phyloP scores from a whole-genome alignment of 1,140 invertebrate genomes.

The Vanessa tameamea region DNA sequence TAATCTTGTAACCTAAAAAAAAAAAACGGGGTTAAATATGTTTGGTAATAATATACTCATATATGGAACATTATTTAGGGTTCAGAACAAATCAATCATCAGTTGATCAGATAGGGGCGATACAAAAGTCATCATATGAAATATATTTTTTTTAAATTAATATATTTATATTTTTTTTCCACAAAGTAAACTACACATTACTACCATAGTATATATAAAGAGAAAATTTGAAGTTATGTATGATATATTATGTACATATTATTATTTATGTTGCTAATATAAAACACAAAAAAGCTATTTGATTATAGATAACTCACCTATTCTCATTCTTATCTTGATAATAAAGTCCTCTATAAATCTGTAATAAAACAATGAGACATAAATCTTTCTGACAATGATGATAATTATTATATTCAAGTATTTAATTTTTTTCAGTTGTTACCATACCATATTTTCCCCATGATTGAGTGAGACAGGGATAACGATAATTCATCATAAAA shows the following conservation, averaged over 20 bases:
- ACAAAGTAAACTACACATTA: no score
- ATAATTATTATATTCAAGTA: background rate
- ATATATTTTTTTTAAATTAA: background rate
- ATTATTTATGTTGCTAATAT: no score
- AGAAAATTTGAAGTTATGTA: no score
- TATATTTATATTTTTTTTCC: no score
- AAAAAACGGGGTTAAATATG: background rate
- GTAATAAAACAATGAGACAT: background rate
- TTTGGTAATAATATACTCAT: background rate
- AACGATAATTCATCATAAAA: conserved; percentile 70
- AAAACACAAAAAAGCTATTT: no score
- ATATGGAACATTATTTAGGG: background rate
- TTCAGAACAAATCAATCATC: conserved; percentile 17
- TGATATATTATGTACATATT: no score
- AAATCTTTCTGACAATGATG: background rate
- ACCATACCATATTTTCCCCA: conserved; percentile 77
- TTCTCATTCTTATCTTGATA: no score
- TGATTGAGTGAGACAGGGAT: conserved; percentile 77
- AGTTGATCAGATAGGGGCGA: conserved; percentile 19
- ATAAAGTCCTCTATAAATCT: background rate
- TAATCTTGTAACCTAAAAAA: background rate
- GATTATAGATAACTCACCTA: no score
- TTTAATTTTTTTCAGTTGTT: conserved; percentile 47
- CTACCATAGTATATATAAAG: no score
- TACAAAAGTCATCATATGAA: conserved; percentile 13